A percentile compares a stretch with the other conserved stretches of the same genome.
Conservation (phyloP, 1,140 invertebrate genomes). For the Heliconius himera region DNA sequence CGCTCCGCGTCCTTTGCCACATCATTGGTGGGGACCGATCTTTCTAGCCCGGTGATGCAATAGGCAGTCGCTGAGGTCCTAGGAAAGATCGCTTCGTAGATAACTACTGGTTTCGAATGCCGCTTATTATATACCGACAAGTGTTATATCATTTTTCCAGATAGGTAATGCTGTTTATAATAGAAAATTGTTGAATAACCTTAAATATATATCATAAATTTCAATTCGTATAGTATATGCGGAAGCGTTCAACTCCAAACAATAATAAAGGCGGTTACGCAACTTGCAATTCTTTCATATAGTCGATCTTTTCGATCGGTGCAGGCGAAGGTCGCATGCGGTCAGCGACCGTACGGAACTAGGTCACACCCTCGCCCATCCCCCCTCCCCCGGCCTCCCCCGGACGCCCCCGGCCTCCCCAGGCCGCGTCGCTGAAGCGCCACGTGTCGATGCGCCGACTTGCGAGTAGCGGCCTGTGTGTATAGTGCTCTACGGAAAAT, state of each 20-base stretch:
- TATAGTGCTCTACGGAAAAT: slow-evolving; percentile 8
- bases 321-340: slow-evolving; percentile 76
- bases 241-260: slow-evolving; percentile 41
- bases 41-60: slow-evolving; percentile 79
- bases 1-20: slow-evolving; percentile 78
- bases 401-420: slow-evolving; percentile 35
- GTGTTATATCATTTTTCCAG: slow-evolving; percentile 22
- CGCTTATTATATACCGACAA: slow-evolving; percentile 27
- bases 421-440: slow-evolving; percentile 26
- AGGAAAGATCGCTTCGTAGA: slow-evolving; percentile 54
- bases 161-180: not conserved
- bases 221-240: not conserved
- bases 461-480: slow-evolving; percentile 26
- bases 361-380: slow-evolving; percentile 59
- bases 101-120: slow-evolving; percentile 39
- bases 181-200: not conserved
- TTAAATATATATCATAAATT: not conserved
- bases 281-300: slow-evolving; percentile 53
- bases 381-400: slow-evolving; percentile 34
- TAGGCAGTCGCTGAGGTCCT: slow-evolving; percentile 61
- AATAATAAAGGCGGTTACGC: slow-evolving; percentile 62
- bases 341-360: slow-evolving; percentile 71
- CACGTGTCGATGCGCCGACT: slow-evolving; percentile 48
- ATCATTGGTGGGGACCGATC: slow-evolving; percentile 79
- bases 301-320: slow-evolving; percentile 63